phyloP scores from a whole-genome alignment of 2,113 vertebrate species.

The Oncorhynchus nerka region DNA sequence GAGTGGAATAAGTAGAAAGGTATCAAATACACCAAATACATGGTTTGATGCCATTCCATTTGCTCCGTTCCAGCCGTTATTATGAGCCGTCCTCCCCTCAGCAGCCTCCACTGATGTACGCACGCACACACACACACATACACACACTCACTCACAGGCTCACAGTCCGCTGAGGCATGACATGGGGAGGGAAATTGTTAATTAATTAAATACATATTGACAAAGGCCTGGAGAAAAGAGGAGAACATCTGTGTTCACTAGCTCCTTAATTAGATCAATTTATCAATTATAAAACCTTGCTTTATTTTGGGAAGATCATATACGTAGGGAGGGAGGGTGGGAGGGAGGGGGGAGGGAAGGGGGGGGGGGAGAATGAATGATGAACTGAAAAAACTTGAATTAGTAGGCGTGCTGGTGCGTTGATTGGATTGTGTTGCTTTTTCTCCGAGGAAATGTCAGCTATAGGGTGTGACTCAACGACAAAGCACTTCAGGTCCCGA shows the following conservation, averaged over 20 bases:
- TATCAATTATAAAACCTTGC: constrained; percentile 24
- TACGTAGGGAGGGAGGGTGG: constrained; percentile 1
- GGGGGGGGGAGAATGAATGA: constrained; percentile 56
- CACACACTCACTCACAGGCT: neutral
- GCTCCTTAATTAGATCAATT: constrained; percentile 35
- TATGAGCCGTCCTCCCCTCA: too few species aligned
- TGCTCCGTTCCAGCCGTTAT: too few species aligned
- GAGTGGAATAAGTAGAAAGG: too few species aligned
- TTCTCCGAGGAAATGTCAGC: constrained; percentile 11
- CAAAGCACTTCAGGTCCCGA: neutral
- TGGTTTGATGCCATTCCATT: too few species aligned
- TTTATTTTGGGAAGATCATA: neutral
- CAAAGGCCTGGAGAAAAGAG: constrained; percentile 14
- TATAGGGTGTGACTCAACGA: neutral
- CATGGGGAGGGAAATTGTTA: neutral
- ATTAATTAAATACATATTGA: constrained; percentile 35
- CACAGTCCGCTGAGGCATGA: neutral
- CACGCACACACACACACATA: too few species aligned
- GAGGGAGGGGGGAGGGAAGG: constrained; percentile 18
- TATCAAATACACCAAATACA: too few species aligned
- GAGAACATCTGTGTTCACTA: constrained; percentile 24
- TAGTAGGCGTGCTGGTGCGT: constrained; percentile 53
- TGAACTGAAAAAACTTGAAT: constrained; percentile 61
- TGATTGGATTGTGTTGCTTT: constrained; percentile 58
- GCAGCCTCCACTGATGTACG: too few species aligned